A percentile compares a stretch with the other conserved stretches of the same genome.
Evolutionary conservation across 2,888 invertebrate genomes (phyloP).

Genomic region (Allacma fusca): DNA sequence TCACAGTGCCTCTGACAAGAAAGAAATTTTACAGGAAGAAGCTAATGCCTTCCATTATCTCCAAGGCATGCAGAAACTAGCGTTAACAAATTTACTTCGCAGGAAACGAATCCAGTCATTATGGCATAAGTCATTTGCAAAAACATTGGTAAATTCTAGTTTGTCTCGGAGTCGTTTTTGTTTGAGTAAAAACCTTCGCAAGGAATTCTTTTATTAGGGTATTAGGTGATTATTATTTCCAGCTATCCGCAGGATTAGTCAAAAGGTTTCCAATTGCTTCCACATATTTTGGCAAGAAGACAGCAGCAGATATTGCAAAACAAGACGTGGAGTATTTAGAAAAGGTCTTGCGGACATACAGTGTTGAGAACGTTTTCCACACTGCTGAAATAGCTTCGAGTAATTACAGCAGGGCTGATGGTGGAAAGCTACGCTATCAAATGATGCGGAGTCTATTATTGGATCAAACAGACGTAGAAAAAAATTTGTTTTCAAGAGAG

Average conservation of each 20-base stretch:
- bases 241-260: background rate
- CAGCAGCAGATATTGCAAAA: background rate
- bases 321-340: background rate
- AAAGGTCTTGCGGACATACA: background rate
- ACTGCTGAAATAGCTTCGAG: background rate
- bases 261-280: background rate
- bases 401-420: background rate
- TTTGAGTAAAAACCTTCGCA: no score
- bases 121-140: no score
- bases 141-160: no score
- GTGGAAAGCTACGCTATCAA: no score
- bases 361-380: conserved; percentile 12
- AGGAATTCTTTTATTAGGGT: no score
- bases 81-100: background rate
- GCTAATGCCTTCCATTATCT: background rate
- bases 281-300: background rate
- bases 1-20: no score
- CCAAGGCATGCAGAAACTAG: background rate
- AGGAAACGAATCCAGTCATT: background rate
- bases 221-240: background rate
- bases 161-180: no score
- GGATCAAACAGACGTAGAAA: no score
- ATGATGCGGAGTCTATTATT: no score
- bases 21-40: background rate
- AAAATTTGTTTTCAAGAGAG: no score